Evolutionary conservation across 2,888 invertebrate species (phyloP), one percentile per base, ranked within the genome.

Genomic region (Eledona agricola): DNA sequence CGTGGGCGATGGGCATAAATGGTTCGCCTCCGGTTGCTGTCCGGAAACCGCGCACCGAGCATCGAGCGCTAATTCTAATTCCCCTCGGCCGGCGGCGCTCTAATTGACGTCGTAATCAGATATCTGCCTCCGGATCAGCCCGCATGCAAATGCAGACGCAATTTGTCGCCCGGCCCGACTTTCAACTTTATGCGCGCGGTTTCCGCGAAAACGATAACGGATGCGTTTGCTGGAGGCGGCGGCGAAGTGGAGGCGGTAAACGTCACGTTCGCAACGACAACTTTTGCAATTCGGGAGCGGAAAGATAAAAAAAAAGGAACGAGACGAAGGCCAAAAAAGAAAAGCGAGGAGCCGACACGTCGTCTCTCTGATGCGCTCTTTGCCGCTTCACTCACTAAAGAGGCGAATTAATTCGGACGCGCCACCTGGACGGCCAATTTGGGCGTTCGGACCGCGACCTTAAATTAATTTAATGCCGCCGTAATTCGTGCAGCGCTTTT

Each of bases 71-170:
- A n/a, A n/a, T n/a, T 29, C 42, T 42, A 42, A 42, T 42, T 42
- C 42, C 10, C 11, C 11, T 19, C 60, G 61, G 63, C 58, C 62
- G 65, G 62, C 66, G 60, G n/a, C n/a, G 58, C 62, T 57, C 68
- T 70, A 70, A 70, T 70, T 70, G 69, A 69, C 65, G 67, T 64
- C 63, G 67, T 69, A 68, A 67, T 69, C 68, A 66, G 66, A 65
- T 66, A 70, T 70, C 64, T 59, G 59, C 53, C 60, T 58, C 59
- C 59, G 51, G 32, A 22, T 31, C 31, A 32, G 20, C 12, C 19
- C 40, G 12, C 26, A 55, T 38, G 40, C 52, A 52, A 52, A 11
- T 35, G 22, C 19, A 17, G 34, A 34, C 34, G 34, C 25, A 38
- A 35, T 35, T 25, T 25, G 37, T 38, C 37, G 25, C 22, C 13